Evolutionary conservation across 2,888 invertebrate genomes (phyloP), one percentile per base, ranked within the genome.

Genomic region (Hylaea fasciaria): DNA sequence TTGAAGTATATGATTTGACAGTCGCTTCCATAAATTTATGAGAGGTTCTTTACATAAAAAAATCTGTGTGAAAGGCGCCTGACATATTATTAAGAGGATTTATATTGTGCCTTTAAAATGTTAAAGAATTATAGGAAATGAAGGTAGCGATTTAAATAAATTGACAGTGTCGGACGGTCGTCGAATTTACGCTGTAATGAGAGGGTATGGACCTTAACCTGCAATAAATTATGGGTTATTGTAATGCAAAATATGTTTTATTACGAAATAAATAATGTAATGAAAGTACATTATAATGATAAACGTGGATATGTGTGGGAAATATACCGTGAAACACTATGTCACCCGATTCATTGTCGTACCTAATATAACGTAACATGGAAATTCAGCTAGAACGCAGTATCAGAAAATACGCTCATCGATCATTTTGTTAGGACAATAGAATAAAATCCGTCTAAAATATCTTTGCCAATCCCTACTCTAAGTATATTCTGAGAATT

Each of bases 1-100:
- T 69, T 64, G 63, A 73, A 73, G 80, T 80, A 80, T 80, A 82
- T 85, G 85, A 88, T 86, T 83, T 86, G 86, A 87, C 83, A 85
- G 82, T 81, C 77, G 77, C 82, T 83, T 76, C 72, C 81, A 80
- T 87, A 87, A 87, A 85, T 86, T 87, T 70, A 32, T 56, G 44
- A 55, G 44, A 37, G 51, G 41, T 56, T 60, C 52, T 65, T 64
- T 62, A 62, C 57, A 62, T 64, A 58, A 57, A 57, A 32, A 60
- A 61, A 51, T 46, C 44, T 46, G 44, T 62, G 45, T 45, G 62
- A 66, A 57, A 53, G 55, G 55, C 47, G 47, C 54, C 57, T 64
- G 65, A 59, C 59, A 51, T 65, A 71, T 71, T 79, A 82, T 84
- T 82, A 85, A 72, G 66, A 60, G 68, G 77, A 83, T 84, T 85